A percentile compares a stretch with the other conserved stretches of the same genome.
These are phyloP conservation scores for Epiperipatus broadwayi DNA, from an alignment of 2,888 invertebrate genomes.

Conservation along the genomic window DNA sequence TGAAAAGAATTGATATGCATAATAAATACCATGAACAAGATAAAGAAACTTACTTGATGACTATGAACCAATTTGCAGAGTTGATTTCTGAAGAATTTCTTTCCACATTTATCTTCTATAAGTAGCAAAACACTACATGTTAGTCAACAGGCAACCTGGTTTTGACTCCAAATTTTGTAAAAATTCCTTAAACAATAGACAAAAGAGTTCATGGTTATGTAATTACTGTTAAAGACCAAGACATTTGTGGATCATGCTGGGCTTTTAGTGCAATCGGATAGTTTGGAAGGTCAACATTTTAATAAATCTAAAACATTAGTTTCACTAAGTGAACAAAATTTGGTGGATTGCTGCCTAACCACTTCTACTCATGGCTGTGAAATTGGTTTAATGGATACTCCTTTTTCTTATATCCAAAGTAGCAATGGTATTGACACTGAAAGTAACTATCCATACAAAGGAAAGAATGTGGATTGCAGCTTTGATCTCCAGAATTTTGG, in stretches of 20 bases:
- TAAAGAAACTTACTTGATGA: too few species aligned
- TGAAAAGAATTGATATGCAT: too few species aligned
- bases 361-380: constrained; percentile 30
- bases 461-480: too few species aligned
- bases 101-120: too few species aligned
- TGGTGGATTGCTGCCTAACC: constrained; percentile 28
- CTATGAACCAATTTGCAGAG: too few species aligned
- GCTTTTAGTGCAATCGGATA: constrained; percentile 60
- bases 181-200: too few species aligned
- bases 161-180: neutral
- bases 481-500: too few species aligned
- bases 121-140: too few species aligned
- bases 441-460: constrained; percentile 51
- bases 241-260: constrained; percentile 68
- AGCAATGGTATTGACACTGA: constrained; percentile 28
- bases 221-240: constrained; percentile 51
- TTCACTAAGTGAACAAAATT: constrained; percentile 26
- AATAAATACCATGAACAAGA: too few species aligned
- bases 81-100: too few species aligned
- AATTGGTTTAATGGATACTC: constrained; percentile 26
- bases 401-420: constrained; percentile 17
- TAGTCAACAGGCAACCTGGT: neutral
- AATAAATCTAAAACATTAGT: constrained; percentile 35
- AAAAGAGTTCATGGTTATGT: constrained; percentile 54
- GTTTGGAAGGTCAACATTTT: constrained; percentile 51